Evolutionary conservation across 2,797 vertebrate species (phyloP).

Genomic region (Hirundo rustica): DNA sequence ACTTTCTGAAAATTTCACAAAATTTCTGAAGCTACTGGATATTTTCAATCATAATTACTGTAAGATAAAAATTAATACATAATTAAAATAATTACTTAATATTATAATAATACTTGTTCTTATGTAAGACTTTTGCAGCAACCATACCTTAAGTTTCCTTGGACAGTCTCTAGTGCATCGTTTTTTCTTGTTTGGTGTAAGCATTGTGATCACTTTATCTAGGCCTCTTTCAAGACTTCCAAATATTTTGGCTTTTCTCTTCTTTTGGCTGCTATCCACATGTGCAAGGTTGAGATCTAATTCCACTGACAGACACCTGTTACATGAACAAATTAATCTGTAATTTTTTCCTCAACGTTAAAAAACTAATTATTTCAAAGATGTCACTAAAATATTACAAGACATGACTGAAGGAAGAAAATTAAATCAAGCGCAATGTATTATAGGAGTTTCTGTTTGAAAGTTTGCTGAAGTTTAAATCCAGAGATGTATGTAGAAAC

Average conservation of each 20-base stretch:
- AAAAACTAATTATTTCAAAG: neutral
- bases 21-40: neutral
- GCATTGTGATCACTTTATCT: conserved; percentile 94
- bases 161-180: conserved; percentile 77
- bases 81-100: neutral
- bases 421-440: neutral
- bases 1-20: too few species aligned
- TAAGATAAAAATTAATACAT: neutral
- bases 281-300: conserved; percentile 76
- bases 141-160: conserved; percentile 85
- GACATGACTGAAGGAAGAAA: neutral
- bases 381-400: neutral
- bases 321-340: neutral
- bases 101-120: neutral
- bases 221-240: conserved; percentile 92
- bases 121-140: neutral
- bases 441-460: neutral
- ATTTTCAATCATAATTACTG: neutral
- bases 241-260: conserved; percentile 86
- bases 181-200: conserved; percentile 89
- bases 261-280: conserved; percentile 86
- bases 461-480: neutral
- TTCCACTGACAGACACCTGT: conserved; percentile 88
- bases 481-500: neutral
- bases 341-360: neutral